phyloP scores from a whole-genome alignment of 2,888 invertebrate genomes.

The Ophonus ardosiacus region DNA sequence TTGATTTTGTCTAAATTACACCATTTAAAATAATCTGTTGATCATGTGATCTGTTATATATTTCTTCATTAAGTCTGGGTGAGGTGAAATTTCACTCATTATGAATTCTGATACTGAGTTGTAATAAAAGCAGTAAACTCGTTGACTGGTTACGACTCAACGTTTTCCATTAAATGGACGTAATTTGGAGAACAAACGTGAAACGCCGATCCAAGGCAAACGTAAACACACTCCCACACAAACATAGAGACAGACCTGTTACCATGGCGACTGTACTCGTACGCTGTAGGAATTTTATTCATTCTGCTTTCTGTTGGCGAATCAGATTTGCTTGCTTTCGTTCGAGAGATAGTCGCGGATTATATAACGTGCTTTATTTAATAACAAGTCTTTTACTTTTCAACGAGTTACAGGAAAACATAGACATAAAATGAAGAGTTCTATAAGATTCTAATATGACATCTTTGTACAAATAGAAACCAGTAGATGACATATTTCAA shows the following conservation, averaged over 20 bases:
- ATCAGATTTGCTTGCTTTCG: not conserved
- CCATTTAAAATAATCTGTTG: not conserved
- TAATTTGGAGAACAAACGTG: conserved; percentile 24
- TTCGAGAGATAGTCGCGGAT: not conserved
- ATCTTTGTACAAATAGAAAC: no score
- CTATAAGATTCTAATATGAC: no score
- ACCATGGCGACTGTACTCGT: not conserved
- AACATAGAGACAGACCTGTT: not conserved
- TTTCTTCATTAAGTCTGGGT: not conserved
- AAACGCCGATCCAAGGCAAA: conserved; percentile 21
- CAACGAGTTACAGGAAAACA: not conserved
- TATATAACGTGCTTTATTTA: conserved; percentile 5
- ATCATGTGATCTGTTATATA: not conserved
- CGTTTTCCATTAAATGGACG: conserved; percentile 25
- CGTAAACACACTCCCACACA: conserved; percentile 14
- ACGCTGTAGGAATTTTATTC: not conserved
- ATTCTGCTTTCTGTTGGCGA: conserved; percentile 4
- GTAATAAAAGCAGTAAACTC: not conserved
- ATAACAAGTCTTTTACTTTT: not conserved
- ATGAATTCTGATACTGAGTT: not conserved
- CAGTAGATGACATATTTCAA: no score
- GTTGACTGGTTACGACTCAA: not conserved
- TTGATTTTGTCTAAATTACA: not conserved
- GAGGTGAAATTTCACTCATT: conserved; percentile 17
- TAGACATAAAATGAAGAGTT: not conserved